Evolutionary conservation across 1,140 invertebrate species (phyloP), one percentile per base, ranked within the genome.

Genomic region (Halesus radiatus): DNA sequence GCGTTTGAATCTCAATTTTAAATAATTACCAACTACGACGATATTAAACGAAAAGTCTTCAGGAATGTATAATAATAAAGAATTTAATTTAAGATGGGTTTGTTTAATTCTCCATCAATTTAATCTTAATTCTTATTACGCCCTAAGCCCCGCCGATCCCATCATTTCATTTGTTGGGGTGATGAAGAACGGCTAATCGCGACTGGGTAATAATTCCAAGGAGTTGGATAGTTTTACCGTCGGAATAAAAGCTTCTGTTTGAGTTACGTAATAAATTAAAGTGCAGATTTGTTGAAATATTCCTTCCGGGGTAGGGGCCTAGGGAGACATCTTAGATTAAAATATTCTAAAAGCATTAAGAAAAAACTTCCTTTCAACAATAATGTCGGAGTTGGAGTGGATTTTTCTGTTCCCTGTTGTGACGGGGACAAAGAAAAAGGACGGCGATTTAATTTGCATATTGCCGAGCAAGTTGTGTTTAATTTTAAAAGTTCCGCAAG

Each of bases 401-500:
- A 79, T 81, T 81, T 80, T 82, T 76, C 73, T 53, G 50, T 73
- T 66, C 66, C 64, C 58, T 82, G 81, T 82, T 82, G 81, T 82
- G 81, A 82, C 81, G 75, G 79, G 72, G 54, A 62, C 62, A 64
- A 76, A 56, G 23, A 73, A 73, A 76, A 81, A 68, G 74, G 54
- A 74, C 56, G 78, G 73, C 78, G 81, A 82, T 82, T 82, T 79
- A 82, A 82, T 82, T 82, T 82, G 78, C 81, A 82, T 82, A 82
- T 82, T 82, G 79, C 79, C 80, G 66, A 79, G 78, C 81, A 82
- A 82, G 81, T 82, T 82, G 73, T 82, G 81, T 82, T 82, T 82
- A 82, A 82, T 82, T 82, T 82, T 80, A 82, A 82, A 82, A 82
- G 73, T 82, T 82, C n/a, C 32, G 20, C 53, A 82, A 77, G 81